A percentile compares a stretch with the other conserved stretches of the same genome.
Conservation (phyloP, 2,888 invertebrate genomes). For the Epicampocera succincta region DNA sequence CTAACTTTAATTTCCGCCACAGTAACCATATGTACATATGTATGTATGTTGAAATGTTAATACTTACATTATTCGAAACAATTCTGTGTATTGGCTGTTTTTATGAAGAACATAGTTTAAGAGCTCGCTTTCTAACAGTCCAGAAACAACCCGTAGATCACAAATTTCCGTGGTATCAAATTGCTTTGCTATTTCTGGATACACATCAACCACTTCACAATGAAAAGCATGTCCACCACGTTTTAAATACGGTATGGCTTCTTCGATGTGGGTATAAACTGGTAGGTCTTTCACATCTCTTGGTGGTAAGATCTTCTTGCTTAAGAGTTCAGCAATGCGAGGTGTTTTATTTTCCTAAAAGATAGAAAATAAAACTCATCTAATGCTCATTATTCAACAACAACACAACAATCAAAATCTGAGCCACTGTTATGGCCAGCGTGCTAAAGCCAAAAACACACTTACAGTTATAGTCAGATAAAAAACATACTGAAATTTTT, state of each 20-base stretch:
- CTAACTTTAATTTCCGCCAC: too few relatives aligned
- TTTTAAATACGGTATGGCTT: constrained; percentile 81
- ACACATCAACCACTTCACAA: constrained; percentile 82
- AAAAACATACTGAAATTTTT: too few relatives aligned
- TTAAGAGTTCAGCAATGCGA: constrained; percentile 73
- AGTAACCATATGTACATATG: too few relatives aligned
- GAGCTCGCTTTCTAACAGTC: constrained; percentile 76
- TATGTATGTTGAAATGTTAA: too few relatives aligned
- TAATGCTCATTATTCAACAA: background rate
- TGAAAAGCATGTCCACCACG: constrained; percentile 82
- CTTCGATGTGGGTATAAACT: constrained; percentile 75
- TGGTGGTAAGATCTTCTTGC: constrained; percentile 73
- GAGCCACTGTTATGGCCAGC: too few relatives aligned
- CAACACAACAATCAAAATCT: too few relatives aligned
- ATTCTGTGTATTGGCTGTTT: constrained; percentile 80
- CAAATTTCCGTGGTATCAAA: constrained; percentile 82
- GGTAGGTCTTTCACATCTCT: constrained; percentile 73
- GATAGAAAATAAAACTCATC: background rate
- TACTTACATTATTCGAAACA: constrained; percentile 78
- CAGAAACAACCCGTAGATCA: constrained; percentile 79
- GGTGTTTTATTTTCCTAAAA: constrained; percentile 74
- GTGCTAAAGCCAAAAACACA: too few relatives aligned
- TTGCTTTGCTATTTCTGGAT: constrained; percentile 79
- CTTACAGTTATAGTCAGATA: too few relatives aligned
- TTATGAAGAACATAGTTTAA: constrained; percentile 81